A percentile compares a stretch with the other conserved stretches of the same genome.
These are phyloP conservation scores for Chionodraco myersi DNA, from an alignment of 2,113 vertebrate species.

Conservation along the genomic window DNA sequence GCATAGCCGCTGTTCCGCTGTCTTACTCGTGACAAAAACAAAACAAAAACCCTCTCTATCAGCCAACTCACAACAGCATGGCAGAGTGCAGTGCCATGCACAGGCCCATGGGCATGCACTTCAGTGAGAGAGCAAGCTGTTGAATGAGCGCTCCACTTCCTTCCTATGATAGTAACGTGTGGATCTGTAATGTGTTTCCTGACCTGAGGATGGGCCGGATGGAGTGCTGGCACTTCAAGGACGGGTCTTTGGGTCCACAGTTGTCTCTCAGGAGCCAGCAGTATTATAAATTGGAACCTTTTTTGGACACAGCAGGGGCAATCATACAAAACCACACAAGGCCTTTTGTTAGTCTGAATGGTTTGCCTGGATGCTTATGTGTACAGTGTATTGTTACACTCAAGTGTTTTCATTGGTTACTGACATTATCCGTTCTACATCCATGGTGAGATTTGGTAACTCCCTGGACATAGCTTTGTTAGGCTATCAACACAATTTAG, in stretches of 20 bases:
- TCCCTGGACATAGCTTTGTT: slow-evolving; percentile 39
- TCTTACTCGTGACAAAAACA: slow-evolving; percentile 31
- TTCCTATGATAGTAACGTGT: slow-evolving; percentile 72
- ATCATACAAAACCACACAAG: slow-evolving; percentile 16
- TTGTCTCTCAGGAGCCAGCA: slow-evolving; percentile 63
- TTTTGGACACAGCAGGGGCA: slow-evolving; percentile 60
- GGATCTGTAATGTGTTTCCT: slow-evolving; percentile 81
- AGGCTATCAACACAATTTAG: slow-evolving; percentile 43
- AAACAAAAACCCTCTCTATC: slow-evolving; percentile 11
- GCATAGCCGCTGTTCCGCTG: slow-evolving; percentile 9
- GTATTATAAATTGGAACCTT: slow-evolving; percentile 65
- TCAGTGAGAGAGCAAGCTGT: slow-evolving; percentile 40
- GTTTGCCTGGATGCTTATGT: slow-evolving; percentile 23
- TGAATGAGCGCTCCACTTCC: slow-evolving; percentile 73
- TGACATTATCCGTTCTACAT: slow-evolving; percentile 55
- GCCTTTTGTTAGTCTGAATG: slow-evolving; percentile 45
- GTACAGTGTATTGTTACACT: slow-evolving; percentile 42
- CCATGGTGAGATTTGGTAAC: slow-evolving; percentile 41
- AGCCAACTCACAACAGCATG: slow-evolving; percentile 49
- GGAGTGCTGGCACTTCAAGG: slow-evolving; percentile 82
- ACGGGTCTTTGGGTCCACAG: slow-evolving; percentile 78
- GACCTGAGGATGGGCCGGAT: slow-evolving; percentile 79
- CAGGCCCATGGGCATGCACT: slow-evolving; percentile 33
- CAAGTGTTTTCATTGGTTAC: slow-evolving; percentile 32
- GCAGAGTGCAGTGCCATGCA: neutral